Base-by-base conservation (phyloP, 1,140 invertebrate genomes). In the Diachasma alloeum region DNA sequence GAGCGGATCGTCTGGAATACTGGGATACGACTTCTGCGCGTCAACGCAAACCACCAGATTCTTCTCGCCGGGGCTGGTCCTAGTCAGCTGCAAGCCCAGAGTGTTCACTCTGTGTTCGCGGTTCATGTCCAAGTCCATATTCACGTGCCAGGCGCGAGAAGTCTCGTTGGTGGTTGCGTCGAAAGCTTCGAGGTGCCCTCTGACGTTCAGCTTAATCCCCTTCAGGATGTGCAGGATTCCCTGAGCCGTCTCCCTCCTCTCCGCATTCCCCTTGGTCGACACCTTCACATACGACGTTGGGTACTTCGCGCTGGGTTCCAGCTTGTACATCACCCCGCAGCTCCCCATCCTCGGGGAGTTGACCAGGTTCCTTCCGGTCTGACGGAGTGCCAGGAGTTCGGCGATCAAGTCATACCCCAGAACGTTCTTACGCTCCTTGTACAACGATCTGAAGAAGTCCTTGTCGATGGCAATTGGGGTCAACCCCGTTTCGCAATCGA, bases 41-140 rank as follows among this genome's bases (percentile, higher is more conserved):
- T 88, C 85, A 10, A 89, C 37, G 74, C 87, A 89, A 66, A 91
- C 83, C 81, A 89, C 82, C 0, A 81, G 80, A 69, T 87, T 83
- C 19, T 85, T 84, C 53, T 89, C 82, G 22, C 81, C 84, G 10
- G 85, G 83, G 15, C 81, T 81, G 2, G 72, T 76, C 70, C 85
- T 84, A 4, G 81, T 89, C 8, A 90, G 19, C 5, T 80, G 75
- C 13, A 85, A 24, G 79, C 85, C 84, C 5, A 88, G 6, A 39
- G 73, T 81, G 19, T 86, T 87, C 1, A 75, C 31, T 0, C 79
- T 46, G 37, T 86, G 83, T 19, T 88, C 82, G 13, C 82, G 0
- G 24, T 85, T 83, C 4, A 86, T 6, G 53, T 87, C 83, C 1
- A 85, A 8, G 22, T 90, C 81, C 89, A 42, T 42, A 42, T 42